phyloP scores from a whole-genome alignment of 37 sponge, comb jelly and placozoan genomes.

The Ianthella basta region DNA sequence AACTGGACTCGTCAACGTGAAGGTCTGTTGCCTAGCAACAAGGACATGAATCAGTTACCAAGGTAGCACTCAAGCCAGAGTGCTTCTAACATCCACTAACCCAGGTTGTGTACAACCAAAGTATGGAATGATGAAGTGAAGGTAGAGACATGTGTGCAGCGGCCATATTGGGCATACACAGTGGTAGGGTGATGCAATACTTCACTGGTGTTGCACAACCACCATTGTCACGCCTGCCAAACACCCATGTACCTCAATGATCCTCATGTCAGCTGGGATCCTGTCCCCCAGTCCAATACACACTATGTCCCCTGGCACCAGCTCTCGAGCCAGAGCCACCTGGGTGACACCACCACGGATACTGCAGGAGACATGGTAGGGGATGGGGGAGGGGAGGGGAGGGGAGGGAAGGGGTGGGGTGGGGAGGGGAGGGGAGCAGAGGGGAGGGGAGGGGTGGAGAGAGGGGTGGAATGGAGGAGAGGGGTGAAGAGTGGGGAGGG shows the following conservation, averaged over 20 bases:
- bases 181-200: no score
- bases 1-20: slow-evolving; percentile 96
- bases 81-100: no score
- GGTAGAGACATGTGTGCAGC: no score
- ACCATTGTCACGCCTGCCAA: no score
- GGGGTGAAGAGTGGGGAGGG: no score
- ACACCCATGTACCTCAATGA: slow-evolving; percentile 79
- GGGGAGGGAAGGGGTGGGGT: not conserved
- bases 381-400: not conserved
- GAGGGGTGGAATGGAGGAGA: no score
- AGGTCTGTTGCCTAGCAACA: slow-evolving; percentile 75
- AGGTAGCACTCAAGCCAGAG: no score
- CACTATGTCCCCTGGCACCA: slow-evolving; percentile 96
- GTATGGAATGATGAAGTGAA: no score
- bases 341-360: slow-evolving; percentile 79
- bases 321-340: slow-evolving; percentile 83
- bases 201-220: no score
- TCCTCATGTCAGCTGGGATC: slow-evolving; percentile 94
- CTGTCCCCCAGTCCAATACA: slow-evolving; percentile 89
- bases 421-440: not conserved
- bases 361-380: slow-evolving; percentile 45
- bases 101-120: no score
- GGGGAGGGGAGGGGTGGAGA: not conserved
- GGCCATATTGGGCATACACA: no score
- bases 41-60: not conserved